Base-by-base conservation (phyloP, 2,888 invertebrate species). In the Tachina lurida region DNA sequence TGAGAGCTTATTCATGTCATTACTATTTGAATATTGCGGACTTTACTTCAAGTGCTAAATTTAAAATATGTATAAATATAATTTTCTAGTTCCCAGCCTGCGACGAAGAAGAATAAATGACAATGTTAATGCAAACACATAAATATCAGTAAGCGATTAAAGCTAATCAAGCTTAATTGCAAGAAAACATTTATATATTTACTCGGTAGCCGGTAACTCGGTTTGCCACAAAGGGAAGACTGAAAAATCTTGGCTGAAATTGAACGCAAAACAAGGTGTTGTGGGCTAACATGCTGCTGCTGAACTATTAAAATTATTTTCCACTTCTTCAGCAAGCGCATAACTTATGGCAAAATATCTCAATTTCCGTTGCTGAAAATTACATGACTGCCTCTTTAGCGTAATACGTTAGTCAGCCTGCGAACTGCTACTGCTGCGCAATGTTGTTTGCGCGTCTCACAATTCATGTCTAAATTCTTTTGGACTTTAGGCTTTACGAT, bases 131-230 rank as follows among this genome's bases (percentile, higher is more conserved):
- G 90, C 89, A 89, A 89, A 89, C 88, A 87, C 88, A 89, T 89
- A 89, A 90, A 90, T 89, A 89, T 89, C 88, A 89, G 88, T 88
- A 89, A 88, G 87, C 89, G 89, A 90, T 90, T 90, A 89, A 89
- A 89, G 87, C 89, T 89, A 90, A 90, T 90, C 89, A 90, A 89
- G 89, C 89, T 89, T 90, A 89, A 89, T 90, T 89, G 90, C 89
- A 87, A 88, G 87, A 77, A 83, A 81, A 65, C 68, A 76, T 80
- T 75, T 58, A 22, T 3, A 22, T 22, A 67, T 79, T 76, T 58
- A 76, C 76, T 67, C 83, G 67, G 86, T 83, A 86, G 86, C 79
- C 67, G 60, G 19, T 73, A 43, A 47, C 52, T 65, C 65, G n/a
- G 52, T 63, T 65, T 71, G 62, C 67, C 31, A 63, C 58, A 77